These are phyloP conservation scores for Pterostichus madidus DNA, from an alignment of 2,888 invertebrate species.

Conservation along the genomic window DNA sequence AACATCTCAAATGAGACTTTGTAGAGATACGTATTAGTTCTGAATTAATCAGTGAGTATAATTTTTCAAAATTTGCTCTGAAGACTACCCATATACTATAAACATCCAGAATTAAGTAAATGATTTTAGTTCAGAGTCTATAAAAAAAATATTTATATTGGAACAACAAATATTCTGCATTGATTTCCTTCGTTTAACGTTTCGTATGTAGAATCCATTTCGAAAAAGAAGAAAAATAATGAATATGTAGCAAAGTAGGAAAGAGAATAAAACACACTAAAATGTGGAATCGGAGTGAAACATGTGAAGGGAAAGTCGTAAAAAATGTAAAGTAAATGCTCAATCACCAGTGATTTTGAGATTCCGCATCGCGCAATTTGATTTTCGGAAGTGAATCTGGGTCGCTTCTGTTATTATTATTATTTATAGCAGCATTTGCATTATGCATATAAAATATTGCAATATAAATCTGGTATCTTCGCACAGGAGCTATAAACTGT, in stretches of 20 bases:
- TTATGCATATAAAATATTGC: slow-evolving; percentile 61
- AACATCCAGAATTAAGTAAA: no score
- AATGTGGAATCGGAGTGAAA: slow-evolving; percentile 16
- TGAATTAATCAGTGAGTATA: no score
- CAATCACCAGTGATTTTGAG: slow-evolving; percentile 47
- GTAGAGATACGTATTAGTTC: no score
- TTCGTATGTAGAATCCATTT: no score
- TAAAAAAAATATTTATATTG: no score
- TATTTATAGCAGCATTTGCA: slow-evolving; percentile 63
- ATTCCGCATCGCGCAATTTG: slow-evolving; percentile 29
- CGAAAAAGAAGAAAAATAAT: slow-evolving; percentile 8
- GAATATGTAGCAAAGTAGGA: background rate
- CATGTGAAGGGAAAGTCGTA: slow-evolving; percentile 40
- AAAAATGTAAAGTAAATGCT: slow-evolving; percentile 49
- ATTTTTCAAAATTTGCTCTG: no score
- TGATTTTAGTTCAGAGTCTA: no score
- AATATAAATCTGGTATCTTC: slow-evolving; percentile 57
- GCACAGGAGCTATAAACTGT: slow-evolving; percentile 48
- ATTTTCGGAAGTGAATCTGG: slow-evolving; percentile 53
- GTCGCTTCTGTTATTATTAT: slow-evolving; percentile 56
- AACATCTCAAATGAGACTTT: no score
- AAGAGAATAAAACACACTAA: slow-evolving; percentile 1
- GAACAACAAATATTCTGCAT: no score
- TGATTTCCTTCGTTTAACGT: no score
- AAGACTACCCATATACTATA: no score